phyloP scores from a whole-genome alignment of 2,888 invertebrate species.

The Morpho deidamia region DNA sequence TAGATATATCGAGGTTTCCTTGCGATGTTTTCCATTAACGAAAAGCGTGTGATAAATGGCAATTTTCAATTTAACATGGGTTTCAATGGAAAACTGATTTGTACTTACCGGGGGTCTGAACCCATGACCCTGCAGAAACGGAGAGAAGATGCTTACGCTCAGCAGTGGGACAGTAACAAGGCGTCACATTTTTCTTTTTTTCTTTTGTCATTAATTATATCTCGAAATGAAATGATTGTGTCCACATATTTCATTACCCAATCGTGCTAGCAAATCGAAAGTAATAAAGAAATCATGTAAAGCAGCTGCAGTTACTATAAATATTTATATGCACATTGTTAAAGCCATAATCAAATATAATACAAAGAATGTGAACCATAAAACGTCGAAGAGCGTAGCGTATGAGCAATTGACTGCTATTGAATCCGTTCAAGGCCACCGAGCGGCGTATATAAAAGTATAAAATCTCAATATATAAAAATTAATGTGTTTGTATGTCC shows the following conservation, averaged over 20 bases:
- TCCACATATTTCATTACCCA: conserved; percentile 8
- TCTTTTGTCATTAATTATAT: conserved; percentile 8
- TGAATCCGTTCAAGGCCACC: conserved; percentile 27
- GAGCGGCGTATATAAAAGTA: conserved; percentile 18
- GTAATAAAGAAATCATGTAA: conserved; percentile 35
- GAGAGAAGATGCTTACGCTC: too few species aligned
- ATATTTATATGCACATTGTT: conserved; percentile 38
- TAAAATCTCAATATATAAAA: too few species aligned
- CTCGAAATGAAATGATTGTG: conserved; percentile 12
- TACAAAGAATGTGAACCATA: conserved; percentile 36
- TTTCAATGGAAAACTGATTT: too few species aligned
- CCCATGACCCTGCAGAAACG: too few species aligned
- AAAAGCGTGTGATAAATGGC: too few species aligned
- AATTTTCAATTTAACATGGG: too few species aligned
- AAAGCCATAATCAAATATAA: conserved; percentile 44
- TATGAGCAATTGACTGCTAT: conserved; percentile 25
- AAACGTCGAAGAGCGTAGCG: conserved; percentile 32
- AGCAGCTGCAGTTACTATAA: conserved; percentile 44
- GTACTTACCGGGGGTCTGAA: too few species aligned
- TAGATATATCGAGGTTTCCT: too few species aligned
- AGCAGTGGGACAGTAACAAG: too few species aligned
- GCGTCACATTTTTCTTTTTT: too few species aligned
- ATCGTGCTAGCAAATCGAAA: conserved; percentile 10
- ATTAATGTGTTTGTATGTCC: too few species aligned
- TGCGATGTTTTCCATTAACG: too few species aligned